Conservation (phyloP, 2,797 vertebrate genomes). For the Sebastes taczanowskii region DNA sequence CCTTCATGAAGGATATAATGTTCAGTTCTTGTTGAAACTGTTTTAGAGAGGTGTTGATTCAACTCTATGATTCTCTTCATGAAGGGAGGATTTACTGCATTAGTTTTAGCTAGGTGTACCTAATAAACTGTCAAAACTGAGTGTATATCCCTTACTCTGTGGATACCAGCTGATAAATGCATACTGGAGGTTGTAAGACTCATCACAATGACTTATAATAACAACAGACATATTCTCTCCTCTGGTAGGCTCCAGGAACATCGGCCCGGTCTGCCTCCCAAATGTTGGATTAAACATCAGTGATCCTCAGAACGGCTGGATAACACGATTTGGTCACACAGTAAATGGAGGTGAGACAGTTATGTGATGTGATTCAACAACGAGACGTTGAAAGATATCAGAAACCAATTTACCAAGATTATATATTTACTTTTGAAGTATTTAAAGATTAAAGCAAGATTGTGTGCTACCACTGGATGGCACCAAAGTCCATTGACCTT, state of each 20-base stretch:
- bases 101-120: background rate
- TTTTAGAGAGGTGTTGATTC: background rate
- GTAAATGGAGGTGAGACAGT: constrained; percentile 36
- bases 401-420: background rate
- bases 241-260: constrained; percentile 26
- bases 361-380: background rate
- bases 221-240: background rate
- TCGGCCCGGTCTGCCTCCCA: constrained; percentile 86
- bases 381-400: background rate
- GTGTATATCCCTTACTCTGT: background rate
- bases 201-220: background rate
- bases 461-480: constrained; percentile 29
- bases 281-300: constrained; percentile 81
- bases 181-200: background rate
- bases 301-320: constrained; percentile 77
- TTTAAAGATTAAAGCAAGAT: background rate
- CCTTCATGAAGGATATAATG: background rate
- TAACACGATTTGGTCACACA: constrained; percentile 72
- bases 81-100: background rate
- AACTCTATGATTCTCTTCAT: background rate
- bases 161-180: background rate
- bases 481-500: background rate
- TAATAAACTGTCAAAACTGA: background rate
- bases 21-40: background rate
- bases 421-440: background rate